Evolutionary conservation across 1,140 invertebrate genomes (phyloP).

Genomic region (Orius insidiosus): DNA sequence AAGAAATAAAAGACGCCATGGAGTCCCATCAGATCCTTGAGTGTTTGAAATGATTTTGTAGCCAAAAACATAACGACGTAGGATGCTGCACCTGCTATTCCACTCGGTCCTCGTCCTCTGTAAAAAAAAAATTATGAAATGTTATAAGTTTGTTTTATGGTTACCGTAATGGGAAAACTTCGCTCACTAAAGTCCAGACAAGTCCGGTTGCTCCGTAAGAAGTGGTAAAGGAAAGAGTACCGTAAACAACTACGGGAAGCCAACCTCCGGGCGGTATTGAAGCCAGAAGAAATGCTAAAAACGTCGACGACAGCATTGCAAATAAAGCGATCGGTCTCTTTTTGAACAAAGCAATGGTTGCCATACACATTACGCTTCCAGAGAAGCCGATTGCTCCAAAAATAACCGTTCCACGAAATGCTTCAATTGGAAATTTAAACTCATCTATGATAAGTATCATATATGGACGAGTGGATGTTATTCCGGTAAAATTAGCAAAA

Average conservation of each 20-base stretch:
- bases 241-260: constrained; percentile 14
- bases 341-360: constrained; percentile 21
- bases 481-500: constrained; percentile 30
- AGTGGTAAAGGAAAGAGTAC: constrained; percentile 15
- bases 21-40: constrained; percentile 21
- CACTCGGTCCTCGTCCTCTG: constrained; percentile 19
- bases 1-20: constrained; percentile 51
- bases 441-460: constrained; percentile 34
- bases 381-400: constrained; percentile 15
- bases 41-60: constrained; percentile 1
- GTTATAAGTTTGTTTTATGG: background rate
- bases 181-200: constrained; percentile 20
- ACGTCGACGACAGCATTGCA: constrained; percentile 20
- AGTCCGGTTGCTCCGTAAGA: constrained; percentile 16
- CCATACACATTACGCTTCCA: constrained; percentile 16
- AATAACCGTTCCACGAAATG: constrained; percentile 25
- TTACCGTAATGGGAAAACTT: constrained; percentile 20
- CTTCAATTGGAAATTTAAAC: constrained; percentile 29
- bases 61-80: constrained; percentile 3
- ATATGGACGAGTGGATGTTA: constrained; percentile 38
- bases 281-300: constrained; percentile 16
- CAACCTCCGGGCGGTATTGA: constrained; percentile 8
- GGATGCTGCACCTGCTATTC: constrained; percentile 18
- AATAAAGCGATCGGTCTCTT: constrained; percentile 23
- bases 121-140: background rate